Base-by-base conservation (phyloP, 1,140 invertebrate genomes). In the Euwallacea similis region DNA sequence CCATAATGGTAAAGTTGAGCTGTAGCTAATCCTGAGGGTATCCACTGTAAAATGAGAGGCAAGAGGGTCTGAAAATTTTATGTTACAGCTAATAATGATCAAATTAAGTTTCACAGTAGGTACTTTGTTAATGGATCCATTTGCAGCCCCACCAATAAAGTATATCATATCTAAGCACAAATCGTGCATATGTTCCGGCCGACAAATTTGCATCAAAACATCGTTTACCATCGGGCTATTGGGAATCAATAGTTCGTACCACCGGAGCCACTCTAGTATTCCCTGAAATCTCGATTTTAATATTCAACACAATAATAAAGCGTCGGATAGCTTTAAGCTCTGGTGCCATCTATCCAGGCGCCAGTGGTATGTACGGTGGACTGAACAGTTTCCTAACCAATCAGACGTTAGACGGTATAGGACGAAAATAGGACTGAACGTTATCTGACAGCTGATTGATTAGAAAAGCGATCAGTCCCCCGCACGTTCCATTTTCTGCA, bases 1-100 rank as follows among this genome's bases (percentile, higher is more conserved):
- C 85, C 88, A 75, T 85, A 92, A 77, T 93, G 91, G 10, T 90
- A 83, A 6, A 94, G 79, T 77, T 94, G 92, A 75, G 89, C 88
- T 4, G 16, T 11, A 3, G 69, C n/a, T 0, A 56, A 50, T 10
- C 13, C 43, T 13, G 67, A 33, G 10, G 59, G 58, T 10, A 11
- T 7, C 13, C 54, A 87, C 86, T 0, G 92, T 90, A 0, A 91
- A 87, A 11, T 93, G 93, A 7, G 91, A 89, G 0, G 95, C 94
- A 13, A 86, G 84, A 76, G 95, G 92, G 0, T 87, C 86, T 44
- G 91, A 82, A 66, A 66, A 53, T 42, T 2, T 16, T 56, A 2
- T 4, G 3, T 56, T 56, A 13, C 4, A 8, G 7, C 11, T 56
- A 56, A 6, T 16, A 33, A 33, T 33, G 4, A 33, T 56, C 16